phyloP scores from a whole-genome alignment of 2,888 invertebrate species.

The Mesochorus sp. region DNA sequence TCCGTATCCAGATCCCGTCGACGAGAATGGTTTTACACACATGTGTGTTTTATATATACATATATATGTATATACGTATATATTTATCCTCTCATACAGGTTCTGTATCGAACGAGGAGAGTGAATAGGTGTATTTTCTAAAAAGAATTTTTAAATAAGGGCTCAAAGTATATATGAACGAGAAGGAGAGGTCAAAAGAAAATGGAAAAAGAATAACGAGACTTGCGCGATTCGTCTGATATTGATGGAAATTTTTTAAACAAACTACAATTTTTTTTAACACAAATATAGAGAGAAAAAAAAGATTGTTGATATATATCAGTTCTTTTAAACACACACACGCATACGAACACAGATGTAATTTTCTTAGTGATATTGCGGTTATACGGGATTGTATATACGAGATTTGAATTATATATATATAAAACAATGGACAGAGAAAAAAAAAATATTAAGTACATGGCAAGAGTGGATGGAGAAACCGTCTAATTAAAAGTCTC shows the following conservation, averaged over 20 bases:
- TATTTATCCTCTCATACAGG: neutral
- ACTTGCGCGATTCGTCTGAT: too few species aligned
- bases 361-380: too few species aligned
- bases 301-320: too few species aligned
- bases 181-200: neutral
- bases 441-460: constrained; percentile 26
- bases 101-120: constrained; percentile 29
- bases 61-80: constrained; percentile 23
- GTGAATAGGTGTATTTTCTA: constrained; percentile 22
- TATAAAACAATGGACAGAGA: neutral
- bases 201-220: constrained; percentile 9
- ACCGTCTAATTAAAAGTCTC: constrained; percentile 60
- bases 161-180: neutral
- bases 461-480: constrained; percentile 12
- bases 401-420: neutral
- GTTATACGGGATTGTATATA: too few species aligned
- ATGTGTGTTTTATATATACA: constrained; percentile 18
- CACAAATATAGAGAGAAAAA: too few species aligned
- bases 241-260: too few species aligned
- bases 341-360: too few species aligned
- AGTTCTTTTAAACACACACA: too few species aligned
- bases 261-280: too few species aligned
- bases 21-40: constrained; percentile 41
- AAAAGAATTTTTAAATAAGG: neutral
- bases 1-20: constrained; percentile 65